These are phyloP conservation scores for Iphiclides podalirius DNA, from an alignment of 2,888 invertebrate genomes.

Conservation along the genomic window DNA sequence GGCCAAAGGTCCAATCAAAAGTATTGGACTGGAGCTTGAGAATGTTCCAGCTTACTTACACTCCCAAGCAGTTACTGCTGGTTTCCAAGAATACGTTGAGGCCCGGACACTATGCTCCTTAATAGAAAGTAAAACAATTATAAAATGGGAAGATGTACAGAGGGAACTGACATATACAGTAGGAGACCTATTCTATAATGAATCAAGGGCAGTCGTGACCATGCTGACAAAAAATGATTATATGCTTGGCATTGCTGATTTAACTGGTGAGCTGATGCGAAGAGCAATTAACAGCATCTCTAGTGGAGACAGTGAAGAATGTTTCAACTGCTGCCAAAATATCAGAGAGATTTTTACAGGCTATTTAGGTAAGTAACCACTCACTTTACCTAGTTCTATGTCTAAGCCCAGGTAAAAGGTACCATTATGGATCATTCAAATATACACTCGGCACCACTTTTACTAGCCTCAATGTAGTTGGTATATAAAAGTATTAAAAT, in stretches of 20 bases:
- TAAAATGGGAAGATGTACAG: conserved; percentile 80
- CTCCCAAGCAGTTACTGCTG: conserved; percentile 60
- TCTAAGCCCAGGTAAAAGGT: too few relatives aligned
- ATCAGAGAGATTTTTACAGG: conserved; percentile 84
- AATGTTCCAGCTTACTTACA: conserved; percentile 82
- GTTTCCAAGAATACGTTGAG: conserved; percentile 91
- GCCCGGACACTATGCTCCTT: conserved; percentile 89
- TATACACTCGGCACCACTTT: too few relatives aligned
- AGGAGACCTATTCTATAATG: conserved; percentile 35
- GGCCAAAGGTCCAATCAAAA: conserved; percentile 66
- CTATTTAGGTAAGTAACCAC: conserved; percentile 72
- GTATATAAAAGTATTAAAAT: too few relatives aligned
- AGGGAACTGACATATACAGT: conserved; percentile 70
- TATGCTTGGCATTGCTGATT: conserved; percentile 90
- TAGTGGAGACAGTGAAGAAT: conserved; percentile 85
- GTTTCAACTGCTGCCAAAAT: conserved; percentile 85
- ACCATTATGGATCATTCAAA: too few relatives aligned
- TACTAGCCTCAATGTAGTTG: too few relatives aligned
- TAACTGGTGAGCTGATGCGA: conserved; percentile 95
- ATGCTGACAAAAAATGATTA: conserved; percentile 74
- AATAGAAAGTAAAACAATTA: conserved; percentile 79
- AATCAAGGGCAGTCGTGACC: conserved; percentile 42
- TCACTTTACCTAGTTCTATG: too few relatives aligned
- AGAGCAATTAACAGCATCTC: conserved; percentile 91
- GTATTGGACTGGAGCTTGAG: conserved; percentile 87